These are phyloP conservation scores for Morpho deidamia DNA, from an alignment of 2,888 invertebrate genomes.

Conservation along the genomic window DNA sequence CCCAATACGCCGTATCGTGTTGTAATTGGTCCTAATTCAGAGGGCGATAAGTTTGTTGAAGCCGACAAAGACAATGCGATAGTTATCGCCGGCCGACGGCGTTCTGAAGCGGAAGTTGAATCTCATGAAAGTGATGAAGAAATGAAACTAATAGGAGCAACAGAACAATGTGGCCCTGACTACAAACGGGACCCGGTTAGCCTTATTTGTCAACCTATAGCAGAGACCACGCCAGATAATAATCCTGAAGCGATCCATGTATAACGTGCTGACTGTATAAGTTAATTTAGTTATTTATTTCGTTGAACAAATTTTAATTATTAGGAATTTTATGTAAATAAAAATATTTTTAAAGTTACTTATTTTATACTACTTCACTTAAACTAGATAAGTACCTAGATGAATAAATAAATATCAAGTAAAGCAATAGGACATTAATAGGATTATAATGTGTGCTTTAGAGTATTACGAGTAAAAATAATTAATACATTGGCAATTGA, in stretches of 20 bases:
- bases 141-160: slow-evolving; percentile 80
- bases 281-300: slow-evolving; percentile 2
- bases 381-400: no score
- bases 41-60: slow-evolving; percentile 36
- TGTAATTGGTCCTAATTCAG: slow-evolving; percentile 66
- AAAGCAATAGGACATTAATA: no score
- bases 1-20: slow-evolving; percentile 84
- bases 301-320: neutral
- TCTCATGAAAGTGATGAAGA: slow-evolving; percentile 33
- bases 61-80: slow-evolving; percentile 39
- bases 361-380: neutral
- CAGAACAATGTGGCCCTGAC: slow-evolving; percentile 87
- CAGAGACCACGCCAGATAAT: slow-evolving; percentile 14
- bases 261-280: slow-evolving; percentile 26
- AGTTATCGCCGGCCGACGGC: slow-evolving; percentile 56
- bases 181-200: slow-evolving; percentile 83
- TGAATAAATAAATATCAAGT: no score
- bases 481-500: no score
- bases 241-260: slow-evolving; percentile 47
- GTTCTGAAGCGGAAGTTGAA: slow-evolving; percentile 39
- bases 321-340: neutral
- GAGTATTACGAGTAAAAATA: no score
- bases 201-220: slow-evolving; percentile 65
- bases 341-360: neutral
- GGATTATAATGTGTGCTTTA: no score